A percentile compares a stretch with the other conserved stretches of the same genome.
Conservation (phyloP, 2,888 invertebrate genomes). For the Plagodis pulveraria region DNA sequence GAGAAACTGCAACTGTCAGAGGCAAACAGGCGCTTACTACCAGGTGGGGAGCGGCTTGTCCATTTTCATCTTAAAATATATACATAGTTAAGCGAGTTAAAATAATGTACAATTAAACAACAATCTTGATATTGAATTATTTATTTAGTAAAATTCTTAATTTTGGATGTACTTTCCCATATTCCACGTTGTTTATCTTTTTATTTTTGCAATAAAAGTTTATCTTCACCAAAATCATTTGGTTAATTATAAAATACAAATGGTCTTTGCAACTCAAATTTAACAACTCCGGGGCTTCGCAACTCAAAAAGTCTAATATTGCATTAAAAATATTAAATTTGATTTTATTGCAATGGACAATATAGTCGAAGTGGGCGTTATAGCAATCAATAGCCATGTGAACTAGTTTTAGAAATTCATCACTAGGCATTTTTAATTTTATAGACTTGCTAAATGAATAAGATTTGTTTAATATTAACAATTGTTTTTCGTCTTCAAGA, state of each 20-base stretch:
- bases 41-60: too few relatives aligned
- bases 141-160: background rate
- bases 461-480: conserved; percentile 3
- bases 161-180: background rate
- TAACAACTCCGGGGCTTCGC: background rate
- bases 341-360: background rate
- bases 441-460: background rate
- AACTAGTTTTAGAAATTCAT: background rate
- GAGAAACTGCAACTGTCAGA: too few relatives aligned
- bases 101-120: too few relatives aligned
- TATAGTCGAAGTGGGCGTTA: background rate
- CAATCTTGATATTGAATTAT: too few relatives aligned
- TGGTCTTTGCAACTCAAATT: background rate
- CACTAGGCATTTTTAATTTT: background rate
- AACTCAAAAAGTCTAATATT: background rate
- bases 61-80: too few relatives aligned
- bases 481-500: background rate
- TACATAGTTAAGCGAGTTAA: too few relatives aligned
- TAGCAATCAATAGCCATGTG: background rate
- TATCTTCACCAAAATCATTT: background rate
- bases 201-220: background rate
- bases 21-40: too few relatives aligned
- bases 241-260: background rate
- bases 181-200: background rate
- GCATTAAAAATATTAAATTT: background rate